These are phyloP conservation scores for Chaetura pelagica DNA, from an alignment of 2,113 vertebrate genomes.

Conservation along the genomic window DNA sequence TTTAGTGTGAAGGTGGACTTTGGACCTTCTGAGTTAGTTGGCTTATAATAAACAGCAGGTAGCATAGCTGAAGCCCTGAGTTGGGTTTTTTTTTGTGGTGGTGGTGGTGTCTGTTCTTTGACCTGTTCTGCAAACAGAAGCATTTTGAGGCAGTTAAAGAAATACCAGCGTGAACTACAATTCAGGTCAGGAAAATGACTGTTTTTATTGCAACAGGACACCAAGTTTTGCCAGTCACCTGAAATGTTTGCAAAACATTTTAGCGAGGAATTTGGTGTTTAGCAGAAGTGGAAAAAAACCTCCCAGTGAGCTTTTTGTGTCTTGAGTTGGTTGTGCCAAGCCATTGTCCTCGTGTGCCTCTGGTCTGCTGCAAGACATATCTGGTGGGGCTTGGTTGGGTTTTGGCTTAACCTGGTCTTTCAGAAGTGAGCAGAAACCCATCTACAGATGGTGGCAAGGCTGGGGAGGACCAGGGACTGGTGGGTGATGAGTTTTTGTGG, in stretches of 20 bases:
- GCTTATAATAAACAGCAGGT: not conserved
- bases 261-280: not conserved
- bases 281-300: not conserved
- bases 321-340: not conserved
- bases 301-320: not conserved
- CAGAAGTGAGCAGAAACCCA: not conserved
- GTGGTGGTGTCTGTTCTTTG: not conserved
- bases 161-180: not conserved
- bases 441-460: not conserved
- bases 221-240: not conserved
- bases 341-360: accelerated
- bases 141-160: not conserved
- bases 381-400: not conserved
- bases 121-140: not conserved
- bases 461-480: not conserved
- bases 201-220: not conserved
- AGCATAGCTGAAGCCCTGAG: not conserved
- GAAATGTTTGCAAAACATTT: not conserved
- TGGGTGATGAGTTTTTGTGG: accelerated
- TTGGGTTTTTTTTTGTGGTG: not conserved
- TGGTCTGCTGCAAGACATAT: accelerated
- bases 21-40: not conserved
- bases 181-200: not conserved
- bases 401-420: not conserved
- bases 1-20: not conserved